These are phyloP conservation scores for Hypomecis punctinalis DNA, from an alignment of 2,888 invertebrate genomes.

Conservation along the genomic window DNA sequence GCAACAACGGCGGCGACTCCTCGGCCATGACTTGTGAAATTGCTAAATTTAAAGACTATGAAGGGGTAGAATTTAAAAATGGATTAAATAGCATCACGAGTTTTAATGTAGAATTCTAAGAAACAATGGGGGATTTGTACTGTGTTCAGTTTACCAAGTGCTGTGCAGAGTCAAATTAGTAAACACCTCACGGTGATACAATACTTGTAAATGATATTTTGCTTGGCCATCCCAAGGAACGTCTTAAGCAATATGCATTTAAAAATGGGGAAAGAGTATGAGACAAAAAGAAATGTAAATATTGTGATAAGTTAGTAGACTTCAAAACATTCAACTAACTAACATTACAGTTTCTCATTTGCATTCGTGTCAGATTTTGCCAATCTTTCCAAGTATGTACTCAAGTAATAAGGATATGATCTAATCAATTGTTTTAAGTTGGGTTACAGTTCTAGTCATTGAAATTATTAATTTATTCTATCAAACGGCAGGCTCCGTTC, in stretches of 20 bases:
- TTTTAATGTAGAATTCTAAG: constrained; percentile 42
- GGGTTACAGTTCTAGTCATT: constrained; percentile 27
- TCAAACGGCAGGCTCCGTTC: constrained; percentile 38
- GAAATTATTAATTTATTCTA: constrained; percentile 23
- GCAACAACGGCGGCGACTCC: constrained; percentile 14
- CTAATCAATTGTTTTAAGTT: constrained; percentile 7
- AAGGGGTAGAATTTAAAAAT: constrained; percentile 41
- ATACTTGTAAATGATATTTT: too few species aligned
- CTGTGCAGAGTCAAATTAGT: too few species aligned
- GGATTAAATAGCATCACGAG: constrained; percentile 43
- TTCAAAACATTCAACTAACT: not conserved
- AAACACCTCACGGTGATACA: too few species aligned
- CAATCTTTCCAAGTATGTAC: not conserved
- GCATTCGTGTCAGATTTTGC: not conserved
- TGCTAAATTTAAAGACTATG: constrained; percentile 39
- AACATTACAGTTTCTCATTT: not conserved
- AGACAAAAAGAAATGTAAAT: too few species aligned
- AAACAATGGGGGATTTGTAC: not conserved
- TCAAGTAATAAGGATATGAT: not conserved
- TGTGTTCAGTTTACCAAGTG: too few species aligned
- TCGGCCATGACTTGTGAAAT: constrained; percentile 4
- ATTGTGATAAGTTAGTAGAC: too few species aligned
- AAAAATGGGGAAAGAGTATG: too few species aligned
- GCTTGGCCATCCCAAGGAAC: too few species aligned
- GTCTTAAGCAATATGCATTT: too few species aligned